Conservation (phyloP, 2,797 vertebrate genomes). For the Rousettus madagascariensis region DNA sequence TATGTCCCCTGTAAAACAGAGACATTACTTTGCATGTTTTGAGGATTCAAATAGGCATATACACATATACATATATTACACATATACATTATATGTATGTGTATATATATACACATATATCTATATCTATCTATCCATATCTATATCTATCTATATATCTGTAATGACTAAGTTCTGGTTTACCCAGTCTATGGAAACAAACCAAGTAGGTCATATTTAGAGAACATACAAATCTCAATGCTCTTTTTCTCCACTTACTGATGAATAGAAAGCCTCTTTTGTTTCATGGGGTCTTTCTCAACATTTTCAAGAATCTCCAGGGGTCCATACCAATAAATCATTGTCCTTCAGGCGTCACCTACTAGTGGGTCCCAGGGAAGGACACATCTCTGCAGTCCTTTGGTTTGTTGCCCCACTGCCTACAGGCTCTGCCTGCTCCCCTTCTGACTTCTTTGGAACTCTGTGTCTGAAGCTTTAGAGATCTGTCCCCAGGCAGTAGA, state of each 20-base stretch:
- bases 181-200: neutral
- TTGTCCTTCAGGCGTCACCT: neutral
- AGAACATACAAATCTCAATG: neutral
- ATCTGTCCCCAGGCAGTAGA: neutral
- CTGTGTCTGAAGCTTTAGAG: neutral
- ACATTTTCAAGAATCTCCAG: neutral
- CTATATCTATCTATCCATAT: no score
- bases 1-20: neutral
- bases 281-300: neutral
- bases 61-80: neutral
- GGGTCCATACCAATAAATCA: neutral
- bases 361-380: neutral
- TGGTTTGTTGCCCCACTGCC: neutral
- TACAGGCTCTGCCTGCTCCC: neutral
- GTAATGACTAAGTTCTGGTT: neutral
- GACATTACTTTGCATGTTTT: neutral
- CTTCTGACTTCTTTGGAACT: neutral
- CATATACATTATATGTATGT: neutral
- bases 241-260: neutral
- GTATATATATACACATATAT: no score
- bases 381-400: neutral
- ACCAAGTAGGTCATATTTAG: neutral
- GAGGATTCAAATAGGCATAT: neutral
- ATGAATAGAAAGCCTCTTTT: neutral
- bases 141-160: neutral